phyloP scores from a whole-genome alignment of 92 coral and sea anemone species.

The Porites evermanni region DNA sequence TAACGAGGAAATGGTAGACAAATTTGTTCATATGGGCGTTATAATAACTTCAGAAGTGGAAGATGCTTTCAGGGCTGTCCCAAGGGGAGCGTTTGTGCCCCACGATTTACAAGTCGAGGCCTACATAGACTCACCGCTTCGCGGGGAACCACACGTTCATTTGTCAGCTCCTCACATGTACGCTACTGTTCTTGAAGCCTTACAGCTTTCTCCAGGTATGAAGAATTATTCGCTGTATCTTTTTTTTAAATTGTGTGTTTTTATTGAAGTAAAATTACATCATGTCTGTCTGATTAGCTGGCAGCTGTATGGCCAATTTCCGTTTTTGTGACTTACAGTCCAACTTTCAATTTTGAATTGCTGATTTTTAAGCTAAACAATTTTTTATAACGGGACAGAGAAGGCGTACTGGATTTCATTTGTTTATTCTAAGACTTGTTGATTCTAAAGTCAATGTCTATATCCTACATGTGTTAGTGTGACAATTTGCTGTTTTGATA shows the following conservation, averaged over 20 bases:
- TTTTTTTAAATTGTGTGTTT: background rate
- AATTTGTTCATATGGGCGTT: conserved; percentile 84
- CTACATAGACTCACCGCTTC: conserved; percentile 87
- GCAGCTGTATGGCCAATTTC: background rate
- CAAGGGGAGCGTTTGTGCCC: conserved; percentile 95
- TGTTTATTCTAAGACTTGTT: no score
- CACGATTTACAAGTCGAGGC: conserved; percentile 91
- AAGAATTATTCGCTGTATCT: background rate
- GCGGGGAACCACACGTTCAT: conserved; percentile 95
- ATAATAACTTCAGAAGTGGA: conserved; percentile 89
- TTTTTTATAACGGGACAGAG: no score
- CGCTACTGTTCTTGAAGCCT: conserved; percentile 95
- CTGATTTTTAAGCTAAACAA: no score
- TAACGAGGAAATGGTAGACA: conserved; percentile 98
- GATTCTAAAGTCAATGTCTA: no score
- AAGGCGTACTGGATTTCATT: no score
- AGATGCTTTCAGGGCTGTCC: conserved; percentile 90
- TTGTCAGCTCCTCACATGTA: conserved; percentile 99
- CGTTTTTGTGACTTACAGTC: background rate
- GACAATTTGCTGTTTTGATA: no score
- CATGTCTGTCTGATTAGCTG: background rate
- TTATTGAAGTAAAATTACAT: background rate
- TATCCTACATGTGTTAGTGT: no score
- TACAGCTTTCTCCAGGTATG: conserved; percentile 93
- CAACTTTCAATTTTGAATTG: background rate